A percentile compares a stretch with the other conserved stretches of the same genome.
Conservation (phyloP, 1,140 invertebrate species). For the Hormaphis cornu region DNA sequence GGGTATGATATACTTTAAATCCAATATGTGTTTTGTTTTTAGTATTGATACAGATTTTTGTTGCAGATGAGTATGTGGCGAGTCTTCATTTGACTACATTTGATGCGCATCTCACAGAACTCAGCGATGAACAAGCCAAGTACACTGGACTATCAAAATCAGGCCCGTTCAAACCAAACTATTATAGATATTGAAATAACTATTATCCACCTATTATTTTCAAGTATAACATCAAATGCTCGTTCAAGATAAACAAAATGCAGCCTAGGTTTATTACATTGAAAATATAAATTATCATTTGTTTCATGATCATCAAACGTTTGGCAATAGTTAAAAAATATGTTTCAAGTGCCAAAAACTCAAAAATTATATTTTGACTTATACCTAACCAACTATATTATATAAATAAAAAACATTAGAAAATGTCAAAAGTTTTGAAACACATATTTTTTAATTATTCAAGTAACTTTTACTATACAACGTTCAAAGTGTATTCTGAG, state of each 20-base stretch:
- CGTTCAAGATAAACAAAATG: background rate
- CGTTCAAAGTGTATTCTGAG: too few relatives aligned
- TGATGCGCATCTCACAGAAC: conserved; percentile 91
- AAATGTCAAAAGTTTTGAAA: too few relatives aligned
- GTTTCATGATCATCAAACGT: too few relatives aligned
- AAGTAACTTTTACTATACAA: too few relatives aligned
- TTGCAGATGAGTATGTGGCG: conserved; percentile 88
- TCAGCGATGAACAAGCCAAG: conserved; percentile 93
- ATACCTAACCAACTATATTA: too few relatives aligned
- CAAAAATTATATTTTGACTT: background rate
- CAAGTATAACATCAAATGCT: background rate
- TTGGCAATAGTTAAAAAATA: background rate
- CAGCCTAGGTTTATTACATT: background rate
- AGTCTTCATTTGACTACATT: conserved; percentile 91
- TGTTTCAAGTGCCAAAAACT: background rate
- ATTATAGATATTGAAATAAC: conserved; percentile 67
- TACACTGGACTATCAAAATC: conserved; percentile 95
- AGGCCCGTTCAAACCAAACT: conserved; percentile 96
- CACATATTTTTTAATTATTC: too few relatives aligned
- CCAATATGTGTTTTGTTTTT: conserved; percentile 36
- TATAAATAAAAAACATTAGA: too few relatives aligned
- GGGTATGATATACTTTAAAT: conserved; percentile 45
- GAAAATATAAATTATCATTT: background rate
- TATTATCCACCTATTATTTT: too few relatives aligned
- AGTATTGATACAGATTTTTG: conserved; percentile 28